phyloP scores from a whole-genome alignment of 2,113 vertebrate genomes.

The Fukomys damarensis region DNA sequence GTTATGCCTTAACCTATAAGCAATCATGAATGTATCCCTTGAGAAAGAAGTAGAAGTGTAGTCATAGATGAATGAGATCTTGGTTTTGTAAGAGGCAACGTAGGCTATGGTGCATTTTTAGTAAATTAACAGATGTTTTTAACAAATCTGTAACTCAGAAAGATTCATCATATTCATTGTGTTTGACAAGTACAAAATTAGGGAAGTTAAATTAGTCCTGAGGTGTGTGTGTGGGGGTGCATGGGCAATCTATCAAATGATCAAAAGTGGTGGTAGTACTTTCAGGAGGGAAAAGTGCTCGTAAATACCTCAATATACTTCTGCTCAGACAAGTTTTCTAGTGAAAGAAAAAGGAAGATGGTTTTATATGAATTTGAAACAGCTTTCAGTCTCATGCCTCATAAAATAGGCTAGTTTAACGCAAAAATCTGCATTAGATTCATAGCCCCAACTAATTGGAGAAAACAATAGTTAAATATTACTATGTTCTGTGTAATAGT shows the following conservation, averaged over 20 bases:
- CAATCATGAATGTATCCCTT: not conserved
- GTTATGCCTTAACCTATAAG: not conserved
- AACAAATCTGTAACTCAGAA: conserved; percentile 57
- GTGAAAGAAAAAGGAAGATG: not conserved
- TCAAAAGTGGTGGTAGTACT: not conserved
- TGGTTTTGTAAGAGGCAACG: not conserved
- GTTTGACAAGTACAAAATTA: conserved; percentile 62
- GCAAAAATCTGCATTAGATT: not conserved
- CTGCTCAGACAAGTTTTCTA: not conserved
- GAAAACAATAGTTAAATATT: not conserved
- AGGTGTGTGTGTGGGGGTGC: not conserved
- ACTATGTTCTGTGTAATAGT: not conserved
- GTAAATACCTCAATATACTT: not conserved
- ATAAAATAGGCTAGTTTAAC: not conserved
- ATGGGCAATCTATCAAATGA: not conserved
- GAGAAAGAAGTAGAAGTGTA: conserved; percentile 42
- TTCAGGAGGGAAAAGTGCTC: not conserved
- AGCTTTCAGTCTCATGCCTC: not conserved
- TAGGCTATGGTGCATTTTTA: conserved; percentile 18
- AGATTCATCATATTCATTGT: conserved; percentile 39
- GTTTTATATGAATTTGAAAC: not conserved
- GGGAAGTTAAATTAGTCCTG: conserved; percentile 43
- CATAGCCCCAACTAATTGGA: not conserved
- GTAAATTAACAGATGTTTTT: conserved; percentile 66
- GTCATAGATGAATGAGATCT: not conserved